phyloP scores from a whole-genome alignment of 2,888 invertebrate genomes.

The Conops quadrifasciatus region DNA sequence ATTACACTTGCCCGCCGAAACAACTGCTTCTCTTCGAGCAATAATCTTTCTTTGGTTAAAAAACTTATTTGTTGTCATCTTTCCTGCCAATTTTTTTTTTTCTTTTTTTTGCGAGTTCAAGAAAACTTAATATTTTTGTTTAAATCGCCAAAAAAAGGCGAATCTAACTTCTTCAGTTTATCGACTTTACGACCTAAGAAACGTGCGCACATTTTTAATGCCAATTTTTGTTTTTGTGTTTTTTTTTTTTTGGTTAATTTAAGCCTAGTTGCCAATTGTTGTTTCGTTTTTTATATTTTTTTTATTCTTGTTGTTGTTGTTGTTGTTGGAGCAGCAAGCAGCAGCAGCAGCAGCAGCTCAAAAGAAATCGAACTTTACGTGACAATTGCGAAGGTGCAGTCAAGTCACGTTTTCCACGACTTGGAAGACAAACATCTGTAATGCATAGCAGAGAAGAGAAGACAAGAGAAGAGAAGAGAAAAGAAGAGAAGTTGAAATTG shows the following conservation, averaged over 20 bases:
- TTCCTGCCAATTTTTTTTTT: background rate
- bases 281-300: background rate
- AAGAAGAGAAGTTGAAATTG: background rate
- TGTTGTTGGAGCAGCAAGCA: slow-evolving; percentile 42
- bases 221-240: slow-evolving; percentile 8
- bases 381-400: slow-evolving; percentile 55
- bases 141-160: slow-evolving; percentile 9
- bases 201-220: slow-evolving; percentile 57
- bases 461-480: background rate
- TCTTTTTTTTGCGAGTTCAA: slow-evolving; percentile 15
- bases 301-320: slow-evolving; percentile 10
- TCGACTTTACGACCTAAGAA: slow-evolving; percentile 39
- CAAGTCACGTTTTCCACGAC: slow-evolving; percentile 56
- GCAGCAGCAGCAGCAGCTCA: slow-evolving; percentile 13
- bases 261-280: background rate
- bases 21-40: no score
- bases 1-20: no score
- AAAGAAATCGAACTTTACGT: slow-evolving; percentile 55
- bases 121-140: slow-evolving; percentile 21
- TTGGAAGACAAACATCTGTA: background rate
- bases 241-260: background rate
- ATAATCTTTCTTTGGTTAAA: background rate
- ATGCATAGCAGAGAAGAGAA: slow-evolving; percentile 10
- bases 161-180: slow-evolving; percentile 14
- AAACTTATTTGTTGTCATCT: background rate